A percentile compares a stretch with the other conserved stretches of the same genome.
These are phyloP conservation scores for Vollenhovia emeryi DNA, from an alignment of 1,140 invertebrate species.

Conservation along the genomic window DNA sequence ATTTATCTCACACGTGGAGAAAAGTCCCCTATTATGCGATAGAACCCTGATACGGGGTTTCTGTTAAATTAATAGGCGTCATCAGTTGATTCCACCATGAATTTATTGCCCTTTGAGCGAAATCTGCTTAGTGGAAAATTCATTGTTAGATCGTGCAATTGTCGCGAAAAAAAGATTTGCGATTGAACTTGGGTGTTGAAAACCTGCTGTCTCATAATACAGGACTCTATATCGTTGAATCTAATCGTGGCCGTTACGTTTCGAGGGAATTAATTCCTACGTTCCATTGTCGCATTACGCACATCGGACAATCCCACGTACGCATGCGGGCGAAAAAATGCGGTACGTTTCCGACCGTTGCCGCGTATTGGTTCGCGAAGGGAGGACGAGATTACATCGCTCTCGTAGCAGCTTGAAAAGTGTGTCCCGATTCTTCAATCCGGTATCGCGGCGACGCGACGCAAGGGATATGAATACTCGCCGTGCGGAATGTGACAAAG, in stretches of 20 bases:
- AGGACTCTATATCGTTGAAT: background rate
- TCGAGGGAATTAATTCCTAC: background rate
- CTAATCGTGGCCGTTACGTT: background rate
- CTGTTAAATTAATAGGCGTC: too few relatives aligned
- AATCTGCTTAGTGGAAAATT: too few relatives aligned
- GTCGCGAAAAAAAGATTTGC: too few relatives aligned
- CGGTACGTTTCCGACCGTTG: background rate
- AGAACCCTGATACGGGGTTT: too few relatives aligned
- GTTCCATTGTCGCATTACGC: background rate
- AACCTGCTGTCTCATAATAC: too few relatives aligned
- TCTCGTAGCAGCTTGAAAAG: background rate
- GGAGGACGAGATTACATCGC: background rate
- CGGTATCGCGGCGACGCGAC: background rate
- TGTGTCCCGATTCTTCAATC: constrained; percentile 27
- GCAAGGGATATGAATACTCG: constrained; percentile 34
- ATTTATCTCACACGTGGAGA: constrained; percentile 1
- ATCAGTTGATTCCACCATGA: too few relatives aligned
- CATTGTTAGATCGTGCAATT: too few relatives aligned
- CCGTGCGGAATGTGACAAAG: constrained; percentile 19
- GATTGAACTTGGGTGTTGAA: too few relatives aligned
- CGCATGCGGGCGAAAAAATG: background rate
- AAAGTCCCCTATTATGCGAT: too few relatives aligned
- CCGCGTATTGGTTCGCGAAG: background rate
- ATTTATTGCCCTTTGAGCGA: too few relatives aligned
- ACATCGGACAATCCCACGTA: background rate